Evolutionary conservation across 2,797 vertebrate genomes (phyloP).

Genomic region (Synanceia verrucosa): DNA sequence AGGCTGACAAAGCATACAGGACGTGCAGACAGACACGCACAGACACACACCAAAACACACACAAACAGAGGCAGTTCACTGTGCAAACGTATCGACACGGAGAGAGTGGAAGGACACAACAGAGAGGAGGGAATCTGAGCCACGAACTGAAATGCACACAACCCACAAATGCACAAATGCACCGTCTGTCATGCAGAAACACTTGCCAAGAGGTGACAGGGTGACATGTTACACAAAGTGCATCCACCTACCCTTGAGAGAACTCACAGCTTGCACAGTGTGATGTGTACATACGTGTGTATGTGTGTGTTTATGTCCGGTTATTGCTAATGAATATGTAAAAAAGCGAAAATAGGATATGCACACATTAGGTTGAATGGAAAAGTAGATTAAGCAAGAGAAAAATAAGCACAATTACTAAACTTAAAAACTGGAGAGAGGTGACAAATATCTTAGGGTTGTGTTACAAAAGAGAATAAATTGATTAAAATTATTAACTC

Average conservation of each 20-base stretch:
- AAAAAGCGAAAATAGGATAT: background rate
- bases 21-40: slow-evolving; percentile 22
- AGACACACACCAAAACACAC: slow-evolving; percentile 20
- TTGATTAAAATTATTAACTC: too few relatives aligned
- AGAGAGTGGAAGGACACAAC: slow-evolving; percentile 20
- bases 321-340: background rate
- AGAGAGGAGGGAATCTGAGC: slow-evolving; percentile 10
- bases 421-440: background rate
- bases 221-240: slow-evolving; percentile 26
- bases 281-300: slow-evolving; percentile 5
- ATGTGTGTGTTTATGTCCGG: background rate
- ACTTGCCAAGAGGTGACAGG: slow-evolving; percentile 20
- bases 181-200: slow-evolving; percentile 18
- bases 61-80: slow-evolving; percentile 44
- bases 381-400: background rate
- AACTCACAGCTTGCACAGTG: background rate
- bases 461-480: background rate
- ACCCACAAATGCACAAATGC: slow-evolving; percentile 19
- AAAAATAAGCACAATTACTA: background rate
- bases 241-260: slow-evolving; percentile 9
- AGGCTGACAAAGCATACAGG: slow-evolving; percentile 71
- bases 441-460: background rate
- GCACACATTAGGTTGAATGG: background rate
- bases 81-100: slow-evolving; percentile 25
- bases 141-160: slow-evolving; percentile 18